These are phyloP conservation scores for Volucella zonaria DNA, from an alignment of 2,888 invertebrate species.

Conservation along the genomic window DNA sequence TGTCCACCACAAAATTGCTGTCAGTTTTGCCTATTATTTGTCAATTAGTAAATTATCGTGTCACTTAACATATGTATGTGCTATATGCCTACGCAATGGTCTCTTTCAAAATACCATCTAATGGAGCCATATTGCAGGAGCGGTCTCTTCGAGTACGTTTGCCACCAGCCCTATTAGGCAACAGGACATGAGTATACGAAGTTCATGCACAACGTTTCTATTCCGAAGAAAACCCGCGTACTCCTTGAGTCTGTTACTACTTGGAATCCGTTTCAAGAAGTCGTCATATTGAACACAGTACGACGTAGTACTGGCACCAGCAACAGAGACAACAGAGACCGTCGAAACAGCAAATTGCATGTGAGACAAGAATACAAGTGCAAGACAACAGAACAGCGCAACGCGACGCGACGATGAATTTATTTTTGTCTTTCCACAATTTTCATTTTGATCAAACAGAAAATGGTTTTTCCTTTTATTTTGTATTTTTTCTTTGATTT, in stretches of 20 bases:
- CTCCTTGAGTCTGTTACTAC: constrained; percentile 27
- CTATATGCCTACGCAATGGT: not conserved
- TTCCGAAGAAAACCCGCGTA: constrained; percentile 32
- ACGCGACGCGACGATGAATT: constrained; percentile 53
- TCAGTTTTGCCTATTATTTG: not conserved
- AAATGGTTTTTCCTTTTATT: constrained; percentile 11
- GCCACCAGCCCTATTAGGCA: constrained; percentile 9
- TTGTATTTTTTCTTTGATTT: not conserved
- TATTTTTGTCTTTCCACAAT: constrained; percentile 71
- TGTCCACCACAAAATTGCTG: not conserved
- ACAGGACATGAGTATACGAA: constrained; percentile 28
- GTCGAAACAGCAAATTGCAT: constrained; percentile 9
- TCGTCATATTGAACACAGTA: not conserved
- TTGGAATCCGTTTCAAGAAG: constrained; percentile 27
- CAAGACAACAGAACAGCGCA: not conserved
- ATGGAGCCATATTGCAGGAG: not conserved
- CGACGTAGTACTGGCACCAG: not conserved
- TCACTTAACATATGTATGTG: not conserved
- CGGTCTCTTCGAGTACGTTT: not conserved
- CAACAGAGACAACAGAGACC: constrained; percentile 33
- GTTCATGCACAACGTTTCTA: constrained; percentile 45
- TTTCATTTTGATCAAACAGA: constrained; percentile 62
- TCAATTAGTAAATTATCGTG: constrained; percentile 10
- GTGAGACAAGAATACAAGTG: too few relatives aligned
- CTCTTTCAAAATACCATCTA: not conserved